Conservation (phyloP, 2,797 vertebrate genomes). For the Buphagus erythrorhynchus region DNA sequence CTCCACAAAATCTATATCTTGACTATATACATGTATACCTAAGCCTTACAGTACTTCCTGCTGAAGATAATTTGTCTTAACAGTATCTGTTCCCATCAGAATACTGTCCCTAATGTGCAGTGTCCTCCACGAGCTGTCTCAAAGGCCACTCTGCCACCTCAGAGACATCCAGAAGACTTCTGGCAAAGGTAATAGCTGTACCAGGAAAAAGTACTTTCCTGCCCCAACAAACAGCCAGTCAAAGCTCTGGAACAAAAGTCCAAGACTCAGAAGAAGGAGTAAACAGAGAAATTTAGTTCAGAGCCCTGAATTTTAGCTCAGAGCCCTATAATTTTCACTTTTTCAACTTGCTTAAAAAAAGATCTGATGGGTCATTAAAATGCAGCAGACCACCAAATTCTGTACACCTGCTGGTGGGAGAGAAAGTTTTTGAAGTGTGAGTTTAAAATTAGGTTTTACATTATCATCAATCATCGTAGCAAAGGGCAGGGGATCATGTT, state of each 20-base stretch:
- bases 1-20: not conserved
- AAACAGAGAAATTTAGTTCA: not conserved
- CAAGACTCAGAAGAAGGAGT: not conserved
- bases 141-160: not conserved
- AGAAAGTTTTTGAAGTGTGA: not conserved
- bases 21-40: not conserved
- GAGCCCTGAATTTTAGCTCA: not conserved
- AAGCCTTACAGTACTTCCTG: not conserved
- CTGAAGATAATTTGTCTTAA: not conserved
- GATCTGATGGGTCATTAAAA: not conserved
- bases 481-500: constrained; percentile 34
- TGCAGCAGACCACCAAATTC: not conserved
- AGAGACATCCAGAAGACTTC: not conserved
- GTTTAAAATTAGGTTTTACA: constrained; percentile 42
- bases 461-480: constrained; percentile 36
- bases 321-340: not conserved
- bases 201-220: not conserved
- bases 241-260: not conserved
- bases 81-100: not conserved
- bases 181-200: not conserved
- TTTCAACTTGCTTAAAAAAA: not conserved
- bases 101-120: not conserved
- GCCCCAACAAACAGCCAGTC: not conserved
- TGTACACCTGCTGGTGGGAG: not conserved
- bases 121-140: rapidly evolving